Evolutionary conservation across 1,140 invertebrate genomes (phyloP), one percentile per base, ranked within the genome.

Genomic region (Ectropis grisescens): DNA sequence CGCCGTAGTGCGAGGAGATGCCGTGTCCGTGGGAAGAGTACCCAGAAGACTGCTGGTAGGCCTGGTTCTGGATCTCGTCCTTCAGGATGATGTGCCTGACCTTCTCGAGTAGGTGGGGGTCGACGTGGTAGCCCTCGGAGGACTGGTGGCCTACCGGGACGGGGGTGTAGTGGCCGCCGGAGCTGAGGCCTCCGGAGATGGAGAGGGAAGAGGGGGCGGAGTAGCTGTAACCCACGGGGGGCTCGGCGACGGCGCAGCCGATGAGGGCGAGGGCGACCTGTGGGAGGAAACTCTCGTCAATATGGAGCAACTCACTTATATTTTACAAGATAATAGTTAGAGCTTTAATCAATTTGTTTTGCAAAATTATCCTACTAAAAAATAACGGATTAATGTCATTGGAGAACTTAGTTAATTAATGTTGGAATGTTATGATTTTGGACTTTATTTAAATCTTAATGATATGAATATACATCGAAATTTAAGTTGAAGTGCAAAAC

Each of bases 71-170:
- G 62, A 88, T 85, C 75, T 94, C 92, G 67, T 93, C 91, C 59
- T 90, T 91, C 40, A 93, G 82, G 29, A 93, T 84, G 60, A 93
- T 92, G 71, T 92, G 87, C 49, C 90, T 88, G 52, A 94, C 89
- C 68, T 93, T 90, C 61, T 93, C 90, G 32, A 93, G 82, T 33
- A 93, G 85, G 40, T 88, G 86, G 24, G 86, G 85, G 75, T 93
- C 91, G 28, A 94, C 90, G 69, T 89, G 87, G 51, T 90, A 89
- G 29, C 92, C 92, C 62, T 94, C 92, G 43, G 84, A 89, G 32
- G 88, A 89, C 48, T 90, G 89, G 61, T 87, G 87, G 33, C 91
- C 91, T 28, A 87, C 82, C 11, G 90, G 88, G 1, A 92, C 91
- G 25, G 88, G 85, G 40, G 84, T 84, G 82, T 91, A 93, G 32